Base-by-base conservation (phyloP, 1,140 invertebrate species). In the Planococcus citri region DNA sequence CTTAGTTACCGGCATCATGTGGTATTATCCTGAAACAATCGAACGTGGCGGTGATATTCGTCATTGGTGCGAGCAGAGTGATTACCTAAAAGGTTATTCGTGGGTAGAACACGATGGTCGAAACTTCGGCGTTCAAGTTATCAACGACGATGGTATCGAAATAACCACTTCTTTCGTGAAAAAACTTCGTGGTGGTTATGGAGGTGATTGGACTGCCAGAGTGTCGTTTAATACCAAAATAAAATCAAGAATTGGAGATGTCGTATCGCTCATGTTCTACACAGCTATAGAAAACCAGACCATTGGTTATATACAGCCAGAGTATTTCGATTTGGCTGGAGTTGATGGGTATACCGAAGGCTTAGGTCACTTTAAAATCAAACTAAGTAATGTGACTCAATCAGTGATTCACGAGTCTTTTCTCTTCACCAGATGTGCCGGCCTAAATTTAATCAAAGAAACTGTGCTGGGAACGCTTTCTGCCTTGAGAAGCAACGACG, bases 81-180 rank as follows among this genome's bases (percentile, higher is more conserved):
- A 98, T 77, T 83, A 86, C 73, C 79, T 98, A 22, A 80, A 88
- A 17, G 85, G 81, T 68, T 91, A 87, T 78, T 88, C 89, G 0
- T 99, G 96, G 96, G 77, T 87, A 1, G 84, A 91, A 72, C 95
- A 98, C 77, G 94, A 99, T 80, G 95, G 95, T 0, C 81, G 83
- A 25, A 88, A 84, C 64, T 98, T 98, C 83, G 97, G 96, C 1
- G 80, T 91, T 41, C 96, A 99, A 79, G 84, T 91, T 74, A 92
- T 98, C 70, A 72, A 70, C 33, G 95, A 99, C 76, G 83, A 85
- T 14, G 84, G 86, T 9, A 87, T 90, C 70, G 82, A 83, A 29
- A 77, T 98, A 1, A 86, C 83, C 72, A 97, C 95, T 0, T 89
- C 89, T 1, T 98, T 96, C 80, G 84, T 98, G 0, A 97, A 97